Conservation (phyloP, 2,797 vertebrate species). For the Pseudochromis fuscus region DNA sequence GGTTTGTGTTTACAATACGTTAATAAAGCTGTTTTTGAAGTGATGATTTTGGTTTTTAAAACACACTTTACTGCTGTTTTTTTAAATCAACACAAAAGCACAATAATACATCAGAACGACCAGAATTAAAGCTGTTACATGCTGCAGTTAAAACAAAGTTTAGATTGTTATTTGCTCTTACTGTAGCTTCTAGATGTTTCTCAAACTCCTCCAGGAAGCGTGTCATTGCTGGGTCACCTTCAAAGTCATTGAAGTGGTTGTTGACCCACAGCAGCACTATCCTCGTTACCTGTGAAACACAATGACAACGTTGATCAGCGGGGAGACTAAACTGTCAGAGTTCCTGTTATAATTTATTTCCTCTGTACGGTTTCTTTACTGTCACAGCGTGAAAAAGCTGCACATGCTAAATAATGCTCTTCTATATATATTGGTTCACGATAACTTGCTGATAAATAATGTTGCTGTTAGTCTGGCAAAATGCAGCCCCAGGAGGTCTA, state of each 20-base stretch:
- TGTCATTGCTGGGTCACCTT: slow-evolving; percentile 96
- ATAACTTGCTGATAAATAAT: neutral
- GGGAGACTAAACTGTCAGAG: neutral
- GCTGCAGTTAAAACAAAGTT: neutral
- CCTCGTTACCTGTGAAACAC: slow-evolving; percentile 89
- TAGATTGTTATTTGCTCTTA: slow-evolving; percentile 72
- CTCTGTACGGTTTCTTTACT: neutral
- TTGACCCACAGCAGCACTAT: slow-evolving; percentile 98
- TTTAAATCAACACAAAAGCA: neutral
- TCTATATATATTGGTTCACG: too few species aligned
- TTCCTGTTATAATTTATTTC: neutral
- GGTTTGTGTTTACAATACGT: neutral
- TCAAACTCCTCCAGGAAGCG: slow-evolving; percentile 96
- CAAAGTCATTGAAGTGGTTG: slow-evolving; percentile 99
- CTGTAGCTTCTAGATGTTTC: slow-evolving; percentile 90
- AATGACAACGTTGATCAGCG: slow-evolving; percentile 21
- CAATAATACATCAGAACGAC: neutral
- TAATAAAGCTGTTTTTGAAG: neutral
- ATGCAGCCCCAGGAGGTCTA: neutral
- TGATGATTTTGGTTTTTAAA: neutral
- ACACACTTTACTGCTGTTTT: neutral
- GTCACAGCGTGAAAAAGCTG: neutral
- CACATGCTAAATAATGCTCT: too few species aligned
- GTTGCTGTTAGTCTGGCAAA: neutral
- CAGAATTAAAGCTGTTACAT: too few species aligned